Conservation (phyloP, 2,113 vertebrate species). For the Neoarius graeffei region DNA sequence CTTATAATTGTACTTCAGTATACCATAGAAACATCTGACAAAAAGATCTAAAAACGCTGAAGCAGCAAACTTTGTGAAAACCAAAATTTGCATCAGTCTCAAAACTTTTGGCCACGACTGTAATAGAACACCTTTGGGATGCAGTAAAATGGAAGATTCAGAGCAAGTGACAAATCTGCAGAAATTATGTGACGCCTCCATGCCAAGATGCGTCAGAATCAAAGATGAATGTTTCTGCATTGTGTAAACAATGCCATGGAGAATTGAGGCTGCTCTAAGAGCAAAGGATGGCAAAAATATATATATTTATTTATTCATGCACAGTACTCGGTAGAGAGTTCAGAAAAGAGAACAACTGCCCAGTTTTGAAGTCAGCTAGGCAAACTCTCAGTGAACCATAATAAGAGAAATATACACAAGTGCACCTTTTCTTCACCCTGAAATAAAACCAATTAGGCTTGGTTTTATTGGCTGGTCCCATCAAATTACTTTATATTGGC, state of each 20-base stretch:
- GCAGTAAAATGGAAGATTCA: background rate
- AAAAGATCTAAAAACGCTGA: too few relatives aligned
- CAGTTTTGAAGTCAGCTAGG: background rate
- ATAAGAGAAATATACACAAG: conserved; percentile 59
- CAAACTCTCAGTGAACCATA: conserved; percentile 55
- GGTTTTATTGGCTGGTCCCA: conserved; percentile 14
- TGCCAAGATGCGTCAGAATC: background rate
- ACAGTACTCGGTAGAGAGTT: background rate
- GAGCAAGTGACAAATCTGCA: background rate
- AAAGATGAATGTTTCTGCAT: background rate
- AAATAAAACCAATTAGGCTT: conserved; percentile 32
- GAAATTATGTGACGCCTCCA: background rate
- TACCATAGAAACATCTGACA: too few relatives aligned
- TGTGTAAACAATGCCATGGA: background rate
- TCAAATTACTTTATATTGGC: conserved; percentile 12
- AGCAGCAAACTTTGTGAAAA: too few relatives aligned
- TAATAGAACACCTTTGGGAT: background rate
- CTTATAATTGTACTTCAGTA: too few relatives aligned
- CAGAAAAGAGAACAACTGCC: background rate
- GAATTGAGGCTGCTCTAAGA: background rate
- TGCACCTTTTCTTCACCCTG: conserved; percentile 41
- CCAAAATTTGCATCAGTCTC: too few relatives aligned
- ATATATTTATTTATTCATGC: background rate
- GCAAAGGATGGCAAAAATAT: too few relatives aligned
- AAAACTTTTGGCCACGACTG: too few relatives aligned